Evolutionary conservation across 1,140 invertebrate genomes (phyloP), one percentile per base, ranked within the genome.

Genomic region (Heliothis virescens): DNA sequence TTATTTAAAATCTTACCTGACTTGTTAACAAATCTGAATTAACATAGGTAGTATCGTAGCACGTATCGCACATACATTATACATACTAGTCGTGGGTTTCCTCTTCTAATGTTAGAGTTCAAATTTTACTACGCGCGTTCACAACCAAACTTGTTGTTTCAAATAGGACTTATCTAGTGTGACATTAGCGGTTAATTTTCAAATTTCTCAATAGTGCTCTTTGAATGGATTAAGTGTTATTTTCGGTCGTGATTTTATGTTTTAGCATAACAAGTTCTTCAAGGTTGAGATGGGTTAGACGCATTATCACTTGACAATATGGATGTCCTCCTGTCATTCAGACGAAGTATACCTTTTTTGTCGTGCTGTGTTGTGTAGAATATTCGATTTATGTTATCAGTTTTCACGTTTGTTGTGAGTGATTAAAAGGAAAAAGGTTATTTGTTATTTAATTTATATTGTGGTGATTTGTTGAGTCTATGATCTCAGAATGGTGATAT

Each of bases 261-360:
- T 91, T 89, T 92, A 88, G 84, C 91, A 92, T 92, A 92, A 91
- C 91, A 81, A 85, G 91, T 92, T 91, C 62, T 84, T 82, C 88
- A 92, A 91, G 90, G 89, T 88, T 89, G 79, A 82, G 79, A 79
- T 82, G 60, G 76, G 75, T 71, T 50, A 82, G 80, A 82, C 80
- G 71, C 71, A 79, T 82, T 86, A 87, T 87, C 86, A 82, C 69
- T 82, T 53, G 80, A 87, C 82, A 84, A 84, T 87, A 87, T 87
- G 81, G 79, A 80, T 82, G 83, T 83, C 79, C 81, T 76, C 63
- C 75, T 82, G 48, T 80, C 69, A 82, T 85, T 83, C 82, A 79
- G 62, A 84, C 50, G n/a, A 77, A 57, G 12, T 63, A 72, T 47
- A 65, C 48, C 16, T 47, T 69, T 69, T 63, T 57, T 59, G 12